Evolutionary conservation across 2,797 vertebrate species (phyloP), one percentile per base, ranked within the genome.

Genomic region (Syngnathus acus): DNA sequence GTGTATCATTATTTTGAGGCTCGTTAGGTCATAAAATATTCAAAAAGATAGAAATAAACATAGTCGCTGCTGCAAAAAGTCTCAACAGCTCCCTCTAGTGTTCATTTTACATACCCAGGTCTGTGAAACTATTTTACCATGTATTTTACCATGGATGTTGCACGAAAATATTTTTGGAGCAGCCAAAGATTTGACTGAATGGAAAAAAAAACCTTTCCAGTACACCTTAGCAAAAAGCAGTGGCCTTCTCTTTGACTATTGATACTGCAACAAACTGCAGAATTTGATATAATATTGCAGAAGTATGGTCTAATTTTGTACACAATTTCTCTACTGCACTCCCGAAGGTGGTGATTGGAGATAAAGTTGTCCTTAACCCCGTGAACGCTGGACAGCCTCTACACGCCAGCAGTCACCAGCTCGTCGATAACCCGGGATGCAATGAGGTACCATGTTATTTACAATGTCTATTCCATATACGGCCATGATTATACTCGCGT

Each of bases 301-400:
- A 38, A 7, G 6, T 37, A 16, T 38, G 55, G 16, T 19, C 17
- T 17, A 16, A 38, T 58, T 58, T 17, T 16, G 32, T 9, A 17
- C 19, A 1, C 8, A 4, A 19, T 58, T 58, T 62, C 14, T 45
- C 60, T 26, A 26, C 3, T n/a, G 23, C 39, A 6, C 48, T 39
- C n/a, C 39, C 71, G 2, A 72, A 99, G 97, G 96, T 99, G 84
- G 96, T 99, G 68, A 98, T 99, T 72, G 97, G 97, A 47, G 97
- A 99, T 85, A 99, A 99, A 81, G 97, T 99, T 21, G 97, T 99
- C 47, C 90, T 99, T 84, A 99, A 99, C 83, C 97, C 97, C 0
- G 97, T 99, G 74, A 99, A 99, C 6, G 97, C 97, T 1, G 97
- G 96, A 47, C 97, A 99, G 81, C 97, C 97, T 21, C 91, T 99